Base-by-base conservation (phyloP, 2,113 vertebrate genomes). In the Glaucomys volans region DNA sequence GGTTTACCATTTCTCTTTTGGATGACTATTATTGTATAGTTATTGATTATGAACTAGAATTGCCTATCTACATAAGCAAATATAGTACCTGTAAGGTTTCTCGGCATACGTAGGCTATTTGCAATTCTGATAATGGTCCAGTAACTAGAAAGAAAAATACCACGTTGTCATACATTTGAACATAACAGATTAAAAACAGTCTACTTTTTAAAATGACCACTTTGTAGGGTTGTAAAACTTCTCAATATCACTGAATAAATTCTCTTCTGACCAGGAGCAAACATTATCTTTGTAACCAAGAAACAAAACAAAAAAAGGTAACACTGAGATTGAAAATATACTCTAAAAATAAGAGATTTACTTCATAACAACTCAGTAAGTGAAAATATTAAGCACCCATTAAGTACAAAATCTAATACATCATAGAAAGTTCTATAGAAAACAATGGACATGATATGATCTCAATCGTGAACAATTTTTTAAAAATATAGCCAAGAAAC, bases 101-200 rank as follows among this genome's bases (percentile, higher is more conserved):
- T 97, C 99, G 99, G 99, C 99, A 99, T 62, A 99, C 99, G 37
- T 99, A 99, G 0, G 99, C 99, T 80, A 99, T 99, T 89, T 99
- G 99, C 52, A 98, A 87, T 98, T 99, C 99, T 44, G 99, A 99
- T 77, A 99, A 99, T 17, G 99, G 99, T 87, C 99, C 99, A 4
- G 99, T 99, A 28, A 99, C 99, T 99, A 97, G 26, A 98, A 98
- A 98, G 0, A 97, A 97, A 42, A 79, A 96, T 37, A 87, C 9
- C 74, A 96, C 44, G 85, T 2, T 72, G 42, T 94, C 93, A 93
- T 13, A 86, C 8, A 79, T 83, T 79, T 86, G 50, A 95, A 71
- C 9, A 75, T 14, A 89, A 95, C 28, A 96, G 18, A 71, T 83
- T 91, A 95, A 86, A 92, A 93, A 92, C 35, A 77, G 40, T 95